Percentiles rank a stretch among this genome's conserved stretches.
phyloP scores from a whole-genome alignment of 2,797 vertebrate genomes.

The Alauda arvensis region DNA sequence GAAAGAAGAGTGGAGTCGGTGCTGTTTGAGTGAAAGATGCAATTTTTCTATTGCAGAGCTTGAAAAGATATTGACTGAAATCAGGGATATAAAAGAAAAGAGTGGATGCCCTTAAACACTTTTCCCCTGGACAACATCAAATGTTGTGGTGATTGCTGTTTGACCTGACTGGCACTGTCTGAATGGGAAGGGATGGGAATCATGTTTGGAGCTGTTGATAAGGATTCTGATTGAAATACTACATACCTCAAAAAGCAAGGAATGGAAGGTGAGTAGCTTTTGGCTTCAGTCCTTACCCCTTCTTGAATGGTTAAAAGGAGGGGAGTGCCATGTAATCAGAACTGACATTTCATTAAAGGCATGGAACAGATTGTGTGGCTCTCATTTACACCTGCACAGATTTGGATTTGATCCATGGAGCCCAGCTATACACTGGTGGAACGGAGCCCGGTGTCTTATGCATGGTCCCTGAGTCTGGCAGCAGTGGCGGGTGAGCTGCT shows the following conservation, averaged over 20 bases:
- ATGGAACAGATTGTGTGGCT: slow-evolving; percentile 6
- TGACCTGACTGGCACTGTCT: not conserved
- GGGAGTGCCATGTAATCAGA: not conserved
- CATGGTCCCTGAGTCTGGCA: not conserved
- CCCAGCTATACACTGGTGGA: not conserved
- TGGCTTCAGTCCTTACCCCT: not conserved
- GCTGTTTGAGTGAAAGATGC: not conserved
- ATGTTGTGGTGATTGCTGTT: not conserved
- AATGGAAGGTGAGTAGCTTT: not conserved
- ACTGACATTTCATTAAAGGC: not conserved
- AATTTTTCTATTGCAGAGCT: not conserved
- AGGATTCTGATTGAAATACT: not conserved
- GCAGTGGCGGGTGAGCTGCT: not conserved
- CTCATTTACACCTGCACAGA: slow-evolving; percentile 20
- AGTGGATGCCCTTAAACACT: not conserved
- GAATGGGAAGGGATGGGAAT: not conserved
- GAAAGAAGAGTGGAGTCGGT: not conserved
- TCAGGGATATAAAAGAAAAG: not conserved
- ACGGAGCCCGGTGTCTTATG: not conserved
- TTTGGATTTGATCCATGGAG: not conserved
- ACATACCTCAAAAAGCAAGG: not conserved
- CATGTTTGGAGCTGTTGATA: not conserved
- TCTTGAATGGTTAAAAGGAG: not conserved
- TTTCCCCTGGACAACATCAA: not conserved
- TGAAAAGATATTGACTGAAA: not conserved